Base-by-base conservation (phyloP, 1,140 invertebrate genomes). In the Panulirus ornatus region DNA sequence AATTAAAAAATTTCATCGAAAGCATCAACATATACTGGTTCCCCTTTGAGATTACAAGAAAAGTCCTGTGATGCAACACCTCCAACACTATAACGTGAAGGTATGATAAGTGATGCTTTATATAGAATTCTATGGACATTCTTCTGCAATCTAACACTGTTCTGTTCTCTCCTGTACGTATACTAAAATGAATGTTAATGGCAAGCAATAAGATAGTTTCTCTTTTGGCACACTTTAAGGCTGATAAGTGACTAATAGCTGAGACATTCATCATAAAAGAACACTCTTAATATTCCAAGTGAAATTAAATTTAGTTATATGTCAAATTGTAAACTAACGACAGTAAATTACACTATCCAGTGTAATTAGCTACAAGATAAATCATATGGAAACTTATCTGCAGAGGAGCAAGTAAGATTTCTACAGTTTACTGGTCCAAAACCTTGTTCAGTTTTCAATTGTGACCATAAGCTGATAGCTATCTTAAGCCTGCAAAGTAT, bases 61-160 rank as follows among this genome's bases (percentile, higher is more conserved):
- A 58, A 19, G n/a, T 19, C 54, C n/a, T 19, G 30, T 66, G 22
- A 66, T 27, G 30, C 6, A 6, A 66, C 58, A 66, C 30, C 22
- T 22, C 58, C 58, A 66, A 30, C 58, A 66, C 58, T 66, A 66
- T 22, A 66, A 66, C 58, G 58, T 66, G 58, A 66, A 30, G 58
- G 58, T 22, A 30, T 66, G 22, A n/a, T n/a, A n/a, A n/a, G n/a
- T 30, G 58, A 34, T 5, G 8, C 27, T 47, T 47, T 47, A 47
- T 47, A 11, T 47, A 6, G 44, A 5, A 47, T 6, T 47, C 14
- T 6, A 5, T 14, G 14, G 5, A 47, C 44, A 11, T 47, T 6
- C 14, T 6, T 47, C 5, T 30, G 9, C 27, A 66, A 30, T 27
- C 22, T 30, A 30, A 30, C 3, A 11, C 5, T 27, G 30, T 1